Base-by-base conservation (phyloP, 2,113 vertebrate species). In the Cyprinodon variegatus region DNA sequence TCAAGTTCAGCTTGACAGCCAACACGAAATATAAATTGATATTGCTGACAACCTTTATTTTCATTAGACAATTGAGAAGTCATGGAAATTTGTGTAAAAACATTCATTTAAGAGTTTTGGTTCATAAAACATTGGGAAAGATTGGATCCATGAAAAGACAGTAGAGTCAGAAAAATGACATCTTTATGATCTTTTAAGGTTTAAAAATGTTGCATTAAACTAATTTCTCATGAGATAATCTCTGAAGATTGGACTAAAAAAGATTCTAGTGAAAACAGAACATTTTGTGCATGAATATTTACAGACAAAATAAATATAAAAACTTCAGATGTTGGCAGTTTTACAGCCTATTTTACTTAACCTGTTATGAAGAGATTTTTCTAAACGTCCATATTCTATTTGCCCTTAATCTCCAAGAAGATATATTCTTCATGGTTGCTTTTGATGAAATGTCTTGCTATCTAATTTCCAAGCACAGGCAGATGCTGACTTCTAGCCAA, bases 401-500 rank as follows among this genome's bases (percentile, higher is more conserved):
- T 20, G 9, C 50, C 15, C 50, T 20, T 53, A 20, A 53, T 53
- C 50, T 53, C 50, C 50, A n/a, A 53, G 8, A 20, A 53, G 50
- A 17, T 20, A 20, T 2, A 9, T 7, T 53, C 20, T 53, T 20
- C 15, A 62, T 62, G 36, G 36, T 38, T 39, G 61, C 15, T 53
- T 39, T 64, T 20, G 29, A 36, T 11, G 45, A 65, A 45, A 67
- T 65, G 61, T 69, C 14, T n/a, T 9, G 50, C 50, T 57, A 7
- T 36, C 45, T 15, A n/a, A 77, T 79, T 83, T 81, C 68, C 53
- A 65, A 11, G 50, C 59, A 17, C 9, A 57, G n/a, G 72, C 29
- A 74, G 57, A 76, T 40, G 70, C 72, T 17, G 57, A 53, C 36
- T 66, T 65, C 29, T 53, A 72, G 61, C 65, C 66, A 40, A 79